Evolutionary conservation across 2,113 vertebrate species (phyloP), one percentile per base, ranked within the genome.

Genomic region (Callithrix jacchus): DNA sequence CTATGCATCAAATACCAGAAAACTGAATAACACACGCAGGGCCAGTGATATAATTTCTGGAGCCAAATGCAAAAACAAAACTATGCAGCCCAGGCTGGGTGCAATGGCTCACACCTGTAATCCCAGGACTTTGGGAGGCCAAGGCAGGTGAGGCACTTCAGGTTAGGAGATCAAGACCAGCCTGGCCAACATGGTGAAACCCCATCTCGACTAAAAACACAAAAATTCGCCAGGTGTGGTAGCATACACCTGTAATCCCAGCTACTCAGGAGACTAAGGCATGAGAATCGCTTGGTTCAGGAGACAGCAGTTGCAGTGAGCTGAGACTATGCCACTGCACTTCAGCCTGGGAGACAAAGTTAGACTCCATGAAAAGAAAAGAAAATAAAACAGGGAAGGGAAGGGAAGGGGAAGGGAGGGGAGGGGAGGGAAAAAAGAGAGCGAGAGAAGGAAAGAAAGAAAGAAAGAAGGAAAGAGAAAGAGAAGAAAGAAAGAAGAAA

Each of bases 401-500:
- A 58, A 10, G 2, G 7, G 3, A 47, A 47, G 47, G 47, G 7
- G 4, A 25, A 11, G 9, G 23, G 3, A 11, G 10, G 4, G 3
- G 10, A 27, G 4, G 23, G 0, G 25, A 47, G 47, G 11, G 9
- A 47, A 54, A 9, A 3, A 0, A 10, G 45, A 47, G 8, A 21
- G 8, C 21, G 17, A 54, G 1, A 20, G 6, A 23, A 21, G 21
- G 20, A 8, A 58, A 8, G 20, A 8, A 56, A 56, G 8, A 8
- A 23, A 58, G 0, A 8, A 8, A 56, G 0, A 3, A 16, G 21
- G 2, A 2, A 56, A 20, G 1, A 0, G 10, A 0, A 23, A 8
- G 0, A 8, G 3, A 3, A 8, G 21, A 23, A 9, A 11, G 10
- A 10, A 58, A 9, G 2, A 47, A 47, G 45, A 27, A 25, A 4